Percentiles rank a stretch among this genome's conserved stretches.
Conservation (phyloP, 2,797 vertebrate genomes). For the Masticophis lateralis region DNA sequence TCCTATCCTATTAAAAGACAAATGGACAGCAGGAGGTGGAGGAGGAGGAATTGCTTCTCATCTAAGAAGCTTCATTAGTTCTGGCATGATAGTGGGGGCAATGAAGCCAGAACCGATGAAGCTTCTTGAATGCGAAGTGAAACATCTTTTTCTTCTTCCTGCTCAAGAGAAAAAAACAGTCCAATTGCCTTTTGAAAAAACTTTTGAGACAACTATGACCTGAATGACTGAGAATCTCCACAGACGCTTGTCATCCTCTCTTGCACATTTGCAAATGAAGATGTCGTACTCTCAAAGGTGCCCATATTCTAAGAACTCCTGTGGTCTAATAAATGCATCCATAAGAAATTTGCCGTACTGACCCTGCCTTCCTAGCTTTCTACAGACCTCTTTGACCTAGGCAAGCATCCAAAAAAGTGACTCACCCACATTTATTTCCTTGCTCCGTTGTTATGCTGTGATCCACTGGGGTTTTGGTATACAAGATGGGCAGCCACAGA, state of each 20-base stretch:
- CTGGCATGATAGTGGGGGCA: background rate
- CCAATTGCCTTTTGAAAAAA: background rate
- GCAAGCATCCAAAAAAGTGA: background rate
- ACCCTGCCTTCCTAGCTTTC: background rate
- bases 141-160: background rate
- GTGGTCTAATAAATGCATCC: background rate
- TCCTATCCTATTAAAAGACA: no score
- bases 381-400: background rate
- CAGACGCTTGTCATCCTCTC: background rate
- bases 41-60: background rate
- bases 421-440: background rate
- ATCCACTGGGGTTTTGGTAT: background rate
- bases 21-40: no score
- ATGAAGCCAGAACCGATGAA: background rate
- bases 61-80: background rate
- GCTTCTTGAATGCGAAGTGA: background rate
- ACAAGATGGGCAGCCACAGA: background rate
- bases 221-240: background rate
- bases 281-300: background rate
- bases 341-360: background rate
- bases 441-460: background rate
- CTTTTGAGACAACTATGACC: background rate
- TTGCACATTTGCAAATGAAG: background rate
- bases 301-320: background rate
- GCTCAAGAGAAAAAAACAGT: background rate